Percentiles rank a stretch among this genome's conserved stretches.
Conservation (phyloP, 2,797 vertebrate species). For the Melanotaenia nigrans region DNA sequence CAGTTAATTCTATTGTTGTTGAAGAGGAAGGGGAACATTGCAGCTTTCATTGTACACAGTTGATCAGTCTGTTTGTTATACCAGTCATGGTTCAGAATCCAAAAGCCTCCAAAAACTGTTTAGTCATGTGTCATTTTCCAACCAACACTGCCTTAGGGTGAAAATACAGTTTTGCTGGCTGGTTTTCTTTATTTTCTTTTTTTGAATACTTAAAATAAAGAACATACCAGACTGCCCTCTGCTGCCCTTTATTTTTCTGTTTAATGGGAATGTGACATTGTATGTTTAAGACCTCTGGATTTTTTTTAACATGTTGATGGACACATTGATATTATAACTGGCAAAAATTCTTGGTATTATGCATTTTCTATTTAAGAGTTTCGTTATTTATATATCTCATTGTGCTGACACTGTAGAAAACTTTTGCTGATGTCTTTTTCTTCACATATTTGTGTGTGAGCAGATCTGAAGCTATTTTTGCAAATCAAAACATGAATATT, state of each 20-base stretch:
- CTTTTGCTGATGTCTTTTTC: too few species aligned
- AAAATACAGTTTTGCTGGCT: neutral
- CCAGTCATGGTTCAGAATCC: neutral
- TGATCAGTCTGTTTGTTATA: neutral
- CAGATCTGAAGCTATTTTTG: too few species aligned
- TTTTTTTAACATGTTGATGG: too few species aligned
- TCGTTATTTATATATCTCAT: too few species aligned
- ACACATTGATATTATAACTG: too few species aligned
- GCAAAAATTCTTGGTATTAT: too few species aligned
- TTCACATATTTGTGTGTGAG: too few species aligned
- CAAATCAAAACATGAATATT: too few species aligned
- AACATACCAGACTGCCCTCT: neutral
- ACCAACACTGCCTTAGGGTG: neutral
- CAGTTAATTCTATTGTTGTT: neutral
- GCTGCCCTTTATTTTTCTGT: neutral
- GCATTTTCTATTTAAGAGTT: too few species aligned
- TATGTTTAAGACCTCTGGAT: too few species aligned
- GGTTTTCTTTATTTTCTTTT: neutral
- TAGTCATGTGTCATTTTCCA: neutral
- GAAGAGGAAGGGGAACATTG: neutral
- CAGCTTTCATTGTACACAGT: neutral
- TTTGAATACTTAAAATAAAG: neutral
- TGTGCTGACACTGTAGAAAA: too few species aligned
- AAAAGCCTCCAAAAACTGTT: neutral
- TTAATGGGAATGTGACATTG: too few species aligned